Conservation (phyloP, 2,888 invertebrate species). For the Himalopsyche japonica region DNA sequence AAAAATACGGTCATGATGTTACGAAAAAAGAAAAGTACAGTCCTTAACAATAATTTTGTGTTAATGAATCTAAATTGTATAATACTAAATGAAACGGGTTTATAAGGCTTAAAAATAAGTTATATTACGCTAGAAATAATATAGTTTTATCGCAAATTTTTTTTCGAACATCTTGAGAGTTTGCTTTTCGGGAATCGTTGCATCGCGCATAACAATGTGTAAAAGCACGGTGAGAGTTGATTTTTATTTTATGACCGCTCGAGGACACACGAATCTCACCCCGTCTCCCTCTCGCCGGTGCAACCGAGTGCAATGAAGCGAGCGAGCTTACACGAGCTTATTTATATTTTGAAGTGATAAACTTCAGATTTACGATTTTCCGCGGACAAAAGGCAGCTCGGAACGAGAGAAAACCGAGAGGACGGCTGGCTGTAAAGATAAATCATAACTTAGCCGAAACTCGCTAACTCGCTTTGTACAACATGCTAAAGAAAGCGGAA, state of each 20-base stretch:
- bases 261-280: not conserved
- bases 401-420: not conserved
- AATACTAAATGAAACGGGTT: too few species aligned
- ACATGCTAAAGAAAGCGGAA: not conserved
- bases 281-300: not conserved
- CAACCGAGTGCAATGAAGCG: not conserved
- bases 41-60: too few species aligned
- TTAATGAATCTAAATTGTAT: too few species aligned
- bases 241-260: not conserved
- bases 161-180: not conserved
- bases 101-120: too few species aligned
- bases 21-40: too few species aligned
- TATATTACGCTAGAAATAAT: too few species aligned
- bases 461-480: not conserved
- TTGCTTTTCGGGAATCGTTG: not conserved
- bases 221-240: not conserved
- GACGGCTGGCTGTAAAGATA: not conserved
- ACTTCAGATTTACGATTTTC: not conserved
- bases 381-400: not conserved
- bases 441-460: not conserved
- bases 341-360: not conserved
- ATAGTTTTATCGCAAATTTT: too few species aligned
- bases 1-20: too few species aligned
- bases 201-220: not conserved
- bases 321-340: not conserved